Evolutionary conservation across 2,888 invertebrate genomes (phyloP), one percentile per base, ranked within the genome.

Genomic region (Endotricha flammealis): DNA sequence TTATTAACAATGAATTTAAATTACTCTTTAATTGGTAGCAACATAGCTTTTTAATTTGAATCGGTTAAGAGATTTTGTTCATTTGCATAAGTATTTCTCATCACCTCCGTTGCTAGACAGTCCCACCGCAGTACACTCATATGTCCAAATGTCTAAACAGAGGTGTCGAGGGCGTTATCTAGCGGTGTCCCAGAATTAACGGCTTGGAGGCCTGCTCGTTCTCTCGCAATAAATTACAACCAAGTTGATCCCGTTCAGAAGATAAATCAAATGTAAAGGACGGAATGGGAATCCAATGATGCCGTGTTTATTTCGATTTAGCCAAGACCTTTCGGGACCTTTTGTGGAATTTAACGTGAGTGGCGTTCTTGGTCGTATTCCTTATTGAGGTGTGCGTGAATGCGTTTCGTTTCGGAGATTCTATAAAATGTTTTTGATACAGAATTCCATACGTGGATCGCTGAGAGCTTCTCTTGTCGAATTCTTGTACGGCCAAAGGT

Each of bases 211-310:
- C 65, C 61, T 62, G 20, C 53, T 53, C 53, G 61, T 49, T 57
- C 53, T 52, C 50, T 48, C 48, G 64, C 71, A 57, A 79, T 80
- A 80, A 77, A 80, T 80, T 74, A 77, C 70, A 47, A 53, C 62
- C 56, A 63, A 65, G 63, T 64, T 73, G 74, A 80, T 75, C 74
- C 76, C 64, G 59, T 60, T 72, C 63, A 57, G 49, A 65, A 67
- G 75, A 81, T 81, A 80, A 78, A 79, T 80, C 80, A 80, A 77
- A 79, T 64, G 74, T 68, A 64, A 65, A 41, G 65, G 66, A 66
- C 61, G 60, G 59, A 75, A 76, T 71, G 71, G 64, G 67, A 65
- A 71, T 69, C 62, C 72, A 69, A 75, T 78, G 74, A 73, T 70
- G 66, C 64, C 60, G 48, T 58, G 53, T 53, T 56, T 57, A 56